Conservation (phyloP, 1,140 invertebrate genomes). For the Lanistes nyassanus region DNA sequence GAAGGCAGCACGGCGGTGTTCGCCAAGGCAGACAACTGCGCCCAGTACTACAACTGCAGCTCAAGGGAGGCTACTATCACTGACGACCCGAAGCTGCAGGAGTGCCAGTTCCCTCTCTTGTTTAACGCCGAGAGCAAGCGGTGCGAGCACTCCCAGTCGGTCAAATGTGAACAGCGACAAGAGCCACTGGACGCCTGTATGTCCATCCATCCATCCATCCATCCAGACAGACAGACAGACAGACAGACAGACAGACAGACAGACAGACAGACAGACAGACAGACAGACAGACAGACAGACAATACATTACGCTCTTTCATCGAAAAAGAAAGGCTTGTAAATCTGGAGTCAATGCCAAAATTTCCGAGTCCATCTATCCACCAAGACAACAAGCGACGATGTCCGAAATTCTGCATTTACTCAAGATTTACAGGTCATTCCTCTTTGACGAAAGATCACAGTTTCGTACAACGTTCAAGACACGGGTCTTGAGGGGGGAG, state of each 20-base stretch:
- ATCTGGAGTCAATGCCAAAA: no score
- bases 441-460: no score
- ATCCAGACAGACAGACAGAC: constrained; percentile 11
- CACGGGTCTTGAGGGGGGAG: no score
- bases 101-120: constrained; percentile 49
- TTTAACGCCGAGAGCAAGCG: constrained; percentile 32
- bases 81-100: constrained; percentile 32
- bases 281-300: constrained; percentile 3
- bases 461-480: no score
- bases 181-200: constrained; percentile 49
- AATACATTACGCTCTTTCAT: not conserved
- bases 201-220: no score
- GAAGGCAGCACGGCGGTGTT: constrained; percentile 23
- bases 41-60: constrained; percentile 49
- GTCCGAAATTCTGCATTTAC: no score
- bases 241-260: constrained; percentile 11
- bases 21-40: constrained; percentile 45
- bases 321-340: no score
- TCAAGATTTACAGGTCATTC: no score
- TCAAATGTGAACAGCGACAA: constrained; percentile 40
- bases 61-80: constrained; percentile 19
- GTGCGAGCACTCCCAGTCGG: constrained; percentile 37
- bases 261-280: constrained; percentile 11
- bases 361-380: no score
- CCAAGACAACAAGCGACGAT: no score